Evolutionary conservation across 2,113 vertebrate species (phyloP).

Genomic region (Chionodraco myersi): DNA sequence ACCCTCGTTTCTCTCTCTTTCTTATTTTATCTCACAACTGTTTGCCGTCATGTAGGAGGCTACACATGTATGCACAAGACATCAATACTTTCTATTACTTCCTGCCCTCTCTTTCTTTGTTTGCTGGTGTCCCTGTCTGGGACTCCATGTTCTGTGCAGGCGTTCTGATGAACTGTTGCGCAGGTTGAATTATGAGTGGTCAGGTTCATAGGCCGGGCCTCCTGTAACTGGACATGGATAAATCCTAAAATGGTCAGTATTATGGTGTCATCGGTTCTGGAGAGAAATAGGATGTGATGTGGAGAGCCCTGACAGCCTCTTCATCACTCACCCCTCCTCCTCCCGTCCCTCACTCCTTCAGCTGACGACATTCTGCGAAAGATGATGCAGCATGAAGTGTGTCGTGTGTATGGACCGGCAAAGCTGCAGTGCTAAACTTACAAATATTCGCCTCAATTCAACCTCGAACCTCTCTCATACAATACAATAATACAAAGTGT

Average conservation of each 20-base stretch:
- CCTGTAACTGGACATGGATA: slow-evolving; percentile 57
- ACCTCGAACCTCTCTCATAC: too few species aligned
- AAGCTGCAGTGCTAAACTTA: slow-evolving; percentile 10
- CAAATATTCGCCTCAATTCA: too few species aligned
- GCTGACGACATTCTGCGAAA: slow-evolving; percentile 44
- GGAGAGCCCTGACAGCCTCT: slow-evolving; percentile 54
- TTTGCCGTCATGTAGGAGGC: slow-evolving; percentile 39
- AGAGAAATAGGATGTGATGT: slow-evolving; percentile 46
- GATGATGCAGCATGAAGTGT: slow-evolving; percentile 39
- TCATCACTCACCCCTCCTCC: slow-evolving; percentile 46
- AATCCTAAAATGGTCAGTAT: slow-evolving; percentile 48
- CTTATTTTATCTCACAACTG: slow-evolving; percentile 54
- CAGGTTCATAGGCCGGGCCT: slow-evolving; percentile 40
- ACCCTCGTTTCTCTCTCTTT: slow-evolving; percentile 9
- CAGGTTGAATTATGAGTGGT: slow-evolving; percentile 59
- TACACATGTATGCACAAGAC: slow-evolving; percentile 26
- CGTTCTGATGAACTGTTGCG: slow-evolving; percentile 53
- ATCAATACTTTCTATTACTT: slow-evolving; percentile 26
- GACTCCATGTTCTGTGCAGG: slow-evolving; percentile 19
- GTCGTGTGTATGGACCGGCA: not conserved
- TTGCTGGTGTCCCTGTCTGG: slow-evolving; percentile 47
- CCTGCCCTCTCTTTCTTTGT: slow-evolving; percentile 38
- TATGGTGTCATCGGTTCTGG: slow-evolving; percentile 37
- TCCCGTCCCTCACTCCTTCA: slow-evolving; percentile 31
- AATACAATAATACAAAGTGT: too few species aligned